Evolutionary conservation across 2,888 invertebrate species (phyloP).

Genomic region (Carcina quercana): DNA sequence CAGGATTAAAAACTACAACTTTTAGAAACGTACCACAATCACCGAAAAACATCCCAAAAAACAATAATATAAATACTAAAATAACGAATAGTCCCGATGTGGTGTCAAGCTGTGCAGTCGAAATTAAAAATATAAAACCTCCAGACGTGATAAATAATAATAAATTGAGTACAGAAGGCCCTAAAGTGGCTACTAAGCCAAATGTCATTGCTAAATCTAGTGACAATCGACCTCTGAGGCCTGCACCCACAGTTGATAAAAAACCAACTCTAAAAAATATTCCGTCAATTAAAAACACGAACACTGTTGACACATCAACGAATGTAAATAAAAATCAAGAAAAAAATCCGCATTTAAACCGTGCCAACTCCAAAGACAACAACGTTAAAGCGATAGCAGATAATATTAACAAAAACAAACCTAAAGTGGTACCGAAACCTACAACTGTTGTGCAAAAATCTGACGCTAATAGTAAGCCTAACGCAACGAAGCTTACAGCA

Average conservation of each 20-base stretch:
- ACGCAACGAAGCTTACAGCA: slow-evolving; percentile 63
- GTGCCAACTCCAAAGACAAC: slow-evolving; percentile 54
- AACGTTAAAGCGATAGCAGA: slow-evolving; percentile 63
- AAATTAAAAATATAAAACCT: slow-evolving; percentile 69
- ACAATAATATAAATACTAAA: slow-evolving; percentile 36
- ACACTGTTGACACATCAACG: slow-evolving; percentile 34
- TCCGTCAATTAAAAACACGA: slow-evolving; percentile 38
- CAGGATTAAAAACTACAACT: slow-evolving; percentile 59
- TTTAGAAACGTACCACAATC: slow-evolving; percentile 57
- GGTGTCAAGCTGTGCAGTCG: slow-evolving; percentile 80
- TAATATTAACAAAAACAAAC: slow-evolving; percentile 63
- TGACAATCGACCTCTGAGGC: slow-evolving; percentile 54
- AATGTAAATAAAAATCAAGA: slow-evolving; percentile 40
- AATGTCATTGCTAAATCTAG: slow-evolving; percentile 50
- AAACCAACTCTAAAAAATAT: slow-evolving; percentile 43
- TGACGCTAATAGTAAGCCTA: slow-evolving; percentile 45
- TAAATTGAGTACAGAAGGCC: slow-evolving; percentile 54
- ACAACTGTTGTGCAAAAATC: slow-evolving; percentile 40
- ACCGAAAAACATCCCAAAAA: slow-evolving; percentile 49
- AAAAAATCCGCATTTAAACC: slow-evolving; percentile 42
- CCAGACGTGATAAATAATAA: slow-evolving; percentile 77
- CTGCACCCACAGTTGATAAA: slow-evolving; percentile 52
- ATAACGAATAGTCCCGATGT: slow-evolving; percentile 80
- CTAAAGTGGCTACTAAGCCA: slow-evolving; percentile 63
- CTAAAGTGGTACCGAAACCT: slow-evolving; percentile 64